Evolutionary conservation across 2,113 vertebrate genomes (phyloP), one percentile per base, ranked within the genome.

Genomic region (Pterocles burchelli): DNA sequence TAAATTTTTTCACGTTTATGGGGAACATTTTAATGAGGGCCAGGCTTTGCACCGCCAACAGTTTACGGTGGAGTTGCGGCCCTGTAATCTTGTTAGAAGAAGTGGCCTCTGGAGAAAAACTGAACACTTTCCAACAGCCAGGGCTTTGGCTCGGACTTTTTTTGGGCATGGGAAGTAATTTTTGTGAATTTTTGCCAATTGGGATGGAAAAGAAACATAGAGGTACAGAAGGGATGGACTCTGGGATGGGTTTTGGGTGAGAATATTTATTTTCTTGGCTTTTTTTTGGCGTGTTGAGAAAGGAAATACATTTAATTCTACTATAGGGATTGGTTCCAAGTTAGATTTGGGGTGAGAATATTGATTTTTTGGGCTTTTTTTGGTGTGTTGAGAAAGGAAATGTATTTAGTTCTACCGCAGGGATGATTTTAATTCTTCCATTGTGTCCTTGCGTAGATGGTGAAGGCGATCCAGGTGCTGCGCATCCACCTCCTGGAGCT

Each of bases 401-500:
- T 1, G 1, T 2, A 14, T 43, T n/a, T n/a, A n/a, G n/a, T n/a
- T n/a, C n/a, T n/a, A n/a, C n/a, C n/a, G n/a, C n/a, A n/a, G n/a
- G n/a, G n/a, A n/a, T n/a, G n/a, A n/a, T n/a, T 91, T 76, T 36
- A 22, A 31, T 54, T 61, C 2, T 31, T 46, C 46, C 7, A 0
- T n/a, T 41, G 7, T 72, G 54, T 88, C 55, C 20, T 45, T 14
- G 20, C 0, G 0, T 57, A 99, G 99, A 99, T 99, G 99, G 99
- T 99, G 91, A 99, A 99, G 96, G 99, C 99, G 2, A 99, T 99
- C 91, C 99, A 99, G 98, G 99, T 99, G 89, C 96, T 99, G 97
- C 98, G 99, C 94, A 99, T 99, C 97, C 99, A 99, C 97, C 98
- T 99, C n/a, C 96, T 99, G 92, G 99, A 99, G 96, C 75, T 99